Conservation (phyloP, 2,797 vertebrate genomes). For the Craterocephalus amniculus region DNA sequence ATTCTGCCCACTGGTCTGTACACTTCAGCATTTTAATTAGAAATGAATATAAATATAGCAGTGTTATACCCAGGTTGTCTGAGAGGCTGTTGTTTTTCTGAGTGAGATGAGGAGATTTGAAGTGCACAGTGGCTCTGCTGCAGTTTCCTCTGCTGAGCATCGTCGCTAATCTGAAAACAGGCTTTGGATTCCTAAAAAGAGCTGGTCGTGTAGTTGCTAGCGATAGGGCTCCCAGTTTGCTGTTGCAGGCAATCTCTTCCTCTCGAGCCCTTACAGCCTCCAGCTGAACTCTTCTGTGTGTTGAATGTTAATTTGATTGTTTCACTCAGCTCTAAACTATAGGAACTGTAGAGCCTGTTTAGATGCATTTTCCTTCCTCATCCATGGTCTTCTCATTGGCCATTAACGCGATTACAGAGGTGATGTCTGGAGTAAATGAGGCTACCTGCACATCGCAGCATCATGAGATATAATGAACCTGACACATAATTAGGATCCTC, state of each 20-base stretch:
- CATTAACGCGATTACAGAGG: slow-evolving; percentile 3
- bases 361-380: slow-evolving; percentile 42
- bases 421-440: background rate
- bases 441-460: background rate
- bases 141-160: slow-evolving; percentile 25
- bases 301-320: slow-evolving; percentile 75
- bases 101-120: slow-evolving; percentile 18
- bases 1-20: slow-evolving; percentile 46
- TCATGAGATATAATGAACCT: background rate
- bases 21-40: background rate
- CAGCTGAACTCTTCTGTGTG: slow-evolving; percentile 61
- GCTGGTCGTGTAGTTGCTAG: slow-evolving; percentile 33
- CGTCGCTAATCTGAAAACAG: slow-evolving; percentile 49
- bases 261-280: slow-evolving; percentile 60
- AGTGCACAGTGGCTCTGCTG: slow-evolving; percentile 8
- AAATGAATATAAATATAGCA: slow-evolving; percentile 3
- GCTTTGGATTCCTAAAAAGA: slow-evolving; percentile 33
- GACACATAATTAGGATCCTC: background rate
- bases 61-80: slow-evolving; percentile 15
- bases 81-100: slow-evolving; percentile 9
- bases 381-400: slow-evolving; percentile 26
- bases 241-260: slow-evolving; percentile 42
- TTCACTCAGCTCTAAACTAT: slow-evolving; percentile 50
- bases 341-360: slow-evolving; percentile 42
- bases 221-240: slow-evolving; percentile 48